Conservation (phyloP, 2,113 vertebrate genomes). For the Aythya baeri region DNA sequence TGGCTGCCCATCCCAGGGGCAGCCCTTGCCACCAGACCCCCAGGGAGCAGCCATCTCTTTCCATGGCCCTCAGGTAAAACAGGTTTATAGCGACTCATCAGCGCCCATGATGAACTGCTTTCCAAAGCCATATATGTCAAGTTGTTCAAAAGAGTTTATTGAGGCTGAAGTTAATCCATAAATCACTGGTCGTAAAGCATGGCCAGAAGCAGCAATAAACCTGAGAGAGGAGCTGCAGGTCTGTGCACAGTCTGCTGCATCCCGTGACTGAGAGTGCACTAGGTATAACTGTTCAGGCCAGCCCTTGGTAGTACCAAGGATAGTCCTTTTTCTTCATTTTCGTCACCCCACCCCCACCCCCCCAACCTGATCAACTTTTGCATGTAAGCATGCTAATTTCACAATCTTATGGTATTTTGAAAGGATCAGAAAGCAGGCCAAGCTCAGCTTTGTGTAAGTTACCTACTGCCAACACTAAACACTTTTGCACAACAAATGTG, state of each 20-base stretch:
- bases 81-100: not conserved
- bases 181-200: not conserved
- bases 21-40: no score
- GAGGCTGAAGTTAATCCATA: not conserved
- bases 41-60: not conserved
- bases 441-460: not conserved
- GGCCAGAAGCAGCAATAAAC: not conserved
- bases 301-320: not conserved
- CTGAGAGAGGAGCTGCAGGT: not conserved
- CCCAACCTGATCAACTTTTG: not conserved
- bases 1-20: no score
- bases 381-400: not conserved
- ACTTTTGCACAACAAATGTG: not conserved
- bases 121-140: not conserved
- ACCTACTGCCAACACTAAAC: not conserved
- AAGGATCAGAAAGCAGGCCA: not conserved
- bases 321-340: not conserved
- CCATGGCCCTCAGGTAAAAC: no score
- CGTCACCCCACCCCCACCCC: no score
- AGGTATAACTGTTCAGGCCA: not conserved
- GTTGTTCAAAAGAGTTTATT: not conserved
- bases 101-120: not conserved
- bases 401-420: not conserved
- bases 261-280: no score
- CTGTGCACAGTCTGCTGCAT: no score